Evolutionary conservation across 2,797 vertebrate species (phyloP).

Genomic region (Echiichthys vipera): DNA sequence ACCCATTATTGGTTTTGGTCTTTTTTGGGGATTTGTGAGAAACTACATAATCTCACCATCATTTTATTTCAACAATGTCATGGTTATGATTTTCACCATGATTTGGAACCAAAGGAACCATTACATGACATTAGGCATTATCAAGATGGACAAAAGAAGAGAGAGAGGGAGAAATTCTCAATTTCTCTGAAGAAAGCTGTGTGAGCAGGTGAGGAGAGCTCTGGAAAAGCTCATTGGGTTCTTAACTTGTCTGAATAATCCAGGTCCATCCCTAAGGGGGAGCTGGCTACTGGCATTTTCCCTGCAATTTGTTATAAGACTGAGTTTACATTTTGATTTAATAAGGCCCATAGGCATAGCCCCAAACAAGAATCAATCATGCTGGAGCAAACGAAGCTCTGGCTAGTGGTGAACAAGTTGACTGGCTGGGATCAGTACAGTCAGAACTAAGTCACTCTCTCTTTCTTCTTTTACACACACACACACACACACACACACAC

Average conservation of each 20-base stretch:
- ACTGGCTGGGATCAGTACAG: constrained; percentile 54
- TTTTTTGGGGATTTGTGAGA: no score
- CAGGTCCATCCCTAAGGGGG: constrained; percentile 61
- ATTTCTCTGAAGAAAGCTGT: constrained; percentile 40
- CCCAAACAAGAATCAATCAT: constrained; percentile 84
- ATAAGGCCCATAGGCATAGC: constrained; percentile 83
- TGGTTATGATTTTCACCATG: not conserved
- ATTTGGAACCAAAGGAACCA: not conserved
- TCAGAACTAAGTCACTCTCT: constrained; percentile 33
- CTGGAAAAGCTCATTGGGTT: constrained; percentile 67
- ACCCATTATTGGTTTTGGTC: no score
- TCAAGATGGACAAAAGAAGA: not conserved
- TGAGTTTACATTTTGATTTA: constrained; percentile 85
- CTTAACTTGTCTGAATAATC: constrained; percentile 79
- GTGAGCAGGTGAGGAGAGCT: constrained; percentile 51
- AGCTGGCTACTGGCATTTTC: constrained; percentile 78
- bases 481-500: not conserved
- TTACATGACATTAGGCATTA: constrained; percentile 10
- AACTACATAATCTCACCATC: no score
- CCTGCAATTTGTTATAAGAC: constrained; percentile 79
- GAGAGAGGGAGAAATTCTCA: constrained; percentile 10
- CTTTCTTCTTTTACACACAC: constrained; percentile 1
- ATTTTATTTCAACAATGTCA: no score
- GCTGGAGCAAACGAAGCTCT: constrained; percentile 55
- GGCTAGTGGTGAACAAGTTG: constrained; percentile 55